A percentile compares a stretch with the other conserved stretches of the same genome.
These are phyloP conservation scores for Brenthis daphne DNA, from an alignment of 2,888 invertebrate species.

Conservation along the genomic window DNA sequence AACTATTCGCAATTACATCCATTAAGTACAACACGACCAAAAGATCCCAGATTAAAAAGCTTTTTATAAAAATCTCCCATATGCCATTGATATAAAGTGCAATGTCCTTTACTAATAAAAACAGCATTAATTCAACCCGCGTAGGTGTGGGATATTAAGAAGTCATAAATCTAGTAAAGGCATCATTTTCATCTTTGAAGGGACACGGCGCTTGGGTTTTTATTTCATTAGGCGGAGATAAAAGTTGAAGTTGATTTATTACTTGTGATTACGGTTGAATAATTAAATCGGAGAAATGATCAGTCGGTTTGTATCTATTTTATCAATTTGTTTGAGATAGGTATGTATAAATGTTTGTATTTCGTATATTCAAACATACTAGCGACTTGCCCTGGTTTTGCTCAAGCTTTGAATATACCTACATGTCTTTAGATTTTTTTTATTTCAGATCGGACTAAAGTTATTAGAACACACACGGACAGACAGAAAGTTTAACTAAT, in stretches of 20 bases:
- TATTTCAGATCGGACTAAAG: background rate
- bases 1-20: slow-evolving; percentile 27
- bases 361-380: background rate
- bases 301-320: slow-evolving; percentile 19
- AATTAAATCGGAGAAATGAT: slow-evolving; percentile 31
- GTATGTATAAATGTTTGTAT: slow-evolving; percentile 2
- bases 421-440: background rate
- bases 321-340: slow-evolving; percentile 8
- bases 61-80: background rate
- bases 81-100: slow-evolving; percentile 4
- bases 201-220: slow-evolving; percentile 54
- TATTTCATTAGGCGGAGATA: slow-evolving; percentile 74
- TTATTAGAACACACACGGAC: too few relatives aligned
- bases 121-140: slow-evolving; percentile 29
- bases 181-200: slow-evolving; percentile 63
- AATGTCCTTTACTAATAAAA: slow-evolving; percentile 14
- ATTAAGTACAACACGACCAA: slow-evolving; percentile 7
- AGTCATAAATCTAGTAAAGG: slow-evolving; percentile 66
- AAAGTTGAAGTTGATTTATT: slow-evolving; percentile 66
- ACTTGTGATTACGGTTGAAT: slow-evolving; percentile 51
- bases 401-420: background rate
- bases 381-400: background rate
- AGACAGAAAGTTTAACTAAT: too few relatives aligned
- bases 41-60: too few relatives aligned
- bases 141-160: slow-evolving; percentile 73